These are phyloP conservation scores for Cerastis leucographa DNA, from an alignment of 2,888 invertebrate genomes.

Conservation along the genomic window DNA sequence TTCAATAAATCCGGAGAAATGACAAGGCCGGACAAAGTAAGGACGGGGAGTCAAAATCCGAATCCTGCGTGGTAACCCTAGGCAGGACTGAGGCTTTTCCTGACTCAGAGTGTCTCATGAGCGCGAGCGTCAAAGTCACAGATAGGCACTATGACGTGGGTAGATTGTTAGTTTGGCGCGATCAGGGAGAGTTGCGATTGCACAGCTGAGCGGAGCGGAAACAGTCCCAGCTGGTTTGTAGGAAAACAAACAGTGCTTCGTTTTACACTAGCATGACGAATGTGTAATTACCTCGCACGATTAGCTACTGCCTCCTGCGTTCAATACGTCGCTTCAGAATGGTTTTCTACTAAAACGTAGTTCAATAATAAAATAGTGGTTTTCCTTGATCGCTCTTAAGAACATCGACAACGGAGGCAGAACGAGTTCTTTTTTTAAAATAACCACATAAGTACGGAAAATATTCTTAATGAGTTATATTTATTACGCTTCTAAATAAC, in stretches of 20 bases:
- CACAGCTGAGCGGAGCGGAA: too few species aligned
- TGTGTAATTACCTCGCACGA: not conserved
- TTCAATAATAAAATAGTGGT: constrained; percentile 7
- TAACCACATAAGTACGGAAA: not conserved
- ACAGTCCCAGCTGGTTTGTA: not conserved
- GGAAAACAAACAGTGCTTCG: constrained; percentile 10
- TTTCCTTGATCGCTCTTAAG: constrained; percentile 33
- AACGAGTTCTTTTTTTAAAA: not conserved
- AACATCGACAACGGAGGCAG: constrained; percentile 1
- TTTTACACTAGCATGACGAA: constrained; percentile 4
- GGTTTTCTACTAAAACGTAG: not conserved
- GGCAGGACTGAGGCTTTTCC: not conserved
- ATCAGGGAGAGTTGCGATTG: not conserved
- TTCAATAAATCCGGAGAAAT: too few species aligned
- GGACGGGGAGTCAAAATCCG: too few species aligned
- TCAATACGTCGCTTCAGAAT: not conserved
- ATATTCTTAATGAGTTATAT: not conserved
- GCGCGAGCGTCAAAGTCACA: too few species aligned
- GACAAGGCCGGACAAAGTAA: too few species aligned
- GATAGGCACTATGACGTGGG: too few species aligned
- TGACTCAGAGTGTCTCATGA: not conserved
- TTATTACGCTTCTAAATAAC: not conserved
- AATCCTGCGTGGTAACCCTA: too few species aligned
- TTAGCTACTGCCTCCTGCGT: not conserved
- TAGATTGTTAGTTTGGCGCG: not conserved